These are phyloP conservation scores for Puntigrus tetrazona DNA, from an alignment of 2,113 vertebrate species.

Conservation along the genomic window DNA sequence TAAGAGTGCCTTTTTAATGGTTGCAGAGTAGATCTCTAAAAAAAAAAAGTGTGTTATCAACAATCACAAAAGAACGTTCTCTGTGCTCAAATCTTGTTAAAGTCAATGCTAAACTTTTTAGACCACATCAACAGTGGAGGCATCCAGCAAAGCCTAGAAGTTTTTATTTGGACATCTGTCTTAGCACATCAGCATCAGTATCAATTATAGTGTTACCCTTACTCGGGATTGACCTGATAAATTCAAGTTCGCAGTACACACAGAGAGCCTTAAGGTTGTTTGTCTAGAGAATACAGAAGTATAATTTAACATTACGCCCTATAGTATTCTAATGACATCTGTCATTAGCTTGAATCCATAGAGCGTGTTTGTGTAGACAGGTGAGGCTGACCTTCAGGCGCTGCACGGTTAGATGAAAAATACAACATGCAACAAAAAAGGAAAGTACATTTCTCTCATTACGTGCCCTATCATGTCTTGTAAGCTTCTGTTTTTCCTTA, in stretches of 20 bases:
- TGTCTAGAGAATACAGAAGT: slow-evolving; percentile 3
- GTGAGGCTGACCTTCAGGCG: slow-evolving; percentile 31
- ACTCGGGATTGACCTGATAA: not conserved
- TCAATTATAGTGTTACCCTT: not conserved
- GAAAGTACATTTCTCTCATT: not conserved
- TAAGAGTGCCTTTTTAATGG: slow-evolving; percentile 9
- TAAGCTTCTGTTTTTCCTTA: not conserved
- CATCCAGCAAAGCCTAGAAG: not conserved
- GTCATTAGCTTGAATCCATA: slow-evolving; percentile 7
- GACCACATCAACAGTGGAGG: not conserved
- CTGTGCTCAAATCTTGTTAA: not conserved
- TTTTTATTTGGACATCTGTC: not conserved
- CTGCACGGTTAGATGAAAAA: slow-evolving; percentile 7
- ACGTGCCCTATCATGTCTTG: not conserved
- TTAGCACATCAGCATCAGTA: not conserved
- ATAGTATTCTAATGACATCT: not conserved
- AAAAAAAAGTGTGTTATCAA: not conserved
- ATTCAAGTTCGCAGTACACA: not conserved
- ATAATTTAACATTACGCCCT: not conserved
- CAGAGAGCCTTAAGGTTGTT: not conserved
- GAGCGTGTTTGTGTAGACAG: slow-evolving; percentile 32
- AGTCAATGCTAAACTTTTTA: slow-evolving; percentile 27
- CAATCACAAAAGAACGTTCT: not conserved
- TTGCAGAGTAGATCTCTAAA: slow-evolving; percentile 28
- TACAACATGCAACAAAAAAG: slow-evolving; percentile 28